These are phyloP conservation scores for Cottoperca gobio DNA, from an alignment of 2,797 vertebrate species.

Conservation along the genomic window DNA sequence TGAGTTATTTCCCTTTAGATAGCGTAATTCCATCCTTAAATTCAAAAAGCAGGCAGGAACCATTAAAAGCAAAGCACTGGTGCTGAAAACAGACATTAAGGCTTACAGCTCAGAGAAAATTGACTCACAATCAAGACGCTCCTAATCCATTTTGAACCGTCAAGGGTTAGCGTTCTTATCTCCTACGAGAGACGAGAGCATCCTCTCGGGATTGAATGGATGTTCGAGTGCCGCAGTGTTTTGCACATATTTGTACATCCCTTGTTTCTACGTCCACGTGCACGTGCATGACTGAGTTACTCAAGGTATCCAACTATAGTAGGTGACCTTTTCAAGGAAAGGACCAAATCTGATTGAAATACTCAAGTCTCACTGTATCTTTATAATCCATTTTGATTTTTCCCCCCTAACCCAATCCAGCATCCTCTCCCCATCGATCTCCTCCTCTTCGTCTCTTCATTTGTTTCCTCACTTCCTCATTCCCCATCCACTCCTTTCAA, in stretches of 20 bases:
- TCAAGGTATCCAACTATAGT: slow-evolving; percentile 27
- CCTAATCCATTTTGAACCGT: slow-evolving; percentile 70
- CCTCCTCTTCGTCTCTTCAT: slow-evolving; percentile 37
- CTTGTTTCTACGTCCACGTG: slow-evolving; percentile 8
- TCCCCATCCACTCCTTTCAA: slow-evolving; percentile 19
- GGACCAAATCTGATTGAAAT: slow-evolving; percentile 53
- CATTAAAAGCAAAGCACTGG: slow-evolving; percentile 72
- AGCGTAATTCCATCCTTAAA: slow-evolving; percentile 72
- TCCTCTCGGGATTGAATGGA: slow-evolving; percentile 43
- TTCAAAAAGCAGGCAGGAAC: slow-evolving; percentile 62
- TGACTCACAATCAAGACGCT: slow-evolving; percentile 70
- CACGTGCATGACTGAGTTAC: slow-evolving; percentile 32
- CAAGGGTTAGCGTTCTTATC: slow-evolving; percentile 66
- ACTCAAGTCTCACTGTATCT: slow-evolving; percentile 26
- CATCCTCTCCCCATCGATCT: slow-evolving; percentile 48
- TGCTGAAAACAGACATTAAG: slow-evolving; percentile 76
- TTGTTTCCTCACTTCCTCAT: slow-evolving; percentile 19
- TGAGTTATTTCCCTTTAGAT: slow-evolving; percentile 61
- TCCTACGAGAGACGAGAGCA: slow-evolving; percentile 29
- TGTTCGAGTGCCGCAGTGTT: slow-evolving; percentile 2
- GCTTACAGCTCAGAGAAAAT: slow-evolving; percentile 73
- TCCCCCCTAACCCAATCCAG: slow-evolving; percentile 19
- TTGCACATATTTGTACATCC: slow-evolving; percentile 17
- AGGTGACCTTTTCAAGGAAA: slow-evolving; percentile 58
- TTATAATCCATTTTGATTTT: slow-evolving; percentile 49